These are phyloP conservation scores for Brachylomia viminalis DNA, from an alignment of 2,888 invertebrate species.

Conservation along the genomic window DNA sequence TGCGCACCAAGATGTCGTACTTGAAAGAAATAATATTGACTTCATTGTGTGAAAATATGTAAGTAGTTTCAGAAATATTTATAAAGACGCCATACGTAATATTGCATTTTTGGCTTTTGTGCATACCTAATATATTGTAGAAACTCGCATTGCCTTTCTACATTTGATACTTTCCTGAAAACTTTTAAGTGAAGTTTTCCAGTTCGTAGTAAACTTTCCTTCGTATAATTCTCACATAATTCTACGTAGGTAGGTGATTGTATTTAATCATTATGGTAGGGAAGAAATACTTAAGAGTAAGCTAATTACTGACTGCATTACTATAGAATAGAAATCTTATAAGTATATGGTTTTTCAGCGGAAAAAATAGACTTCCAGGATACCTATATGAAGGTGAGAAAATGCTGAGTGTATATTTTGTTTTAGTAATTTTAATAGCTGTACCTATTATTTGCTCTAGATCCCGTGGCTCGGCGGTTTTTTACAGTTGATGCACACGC, in stretches of 20 bases:
- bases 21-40: neutral
- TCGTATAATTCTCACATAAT: no score
- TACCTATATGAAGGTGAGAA: neutral
- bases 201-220: neutral
- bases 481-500: no score
- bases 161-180: conserved; percentile 2
- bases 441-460: no score
- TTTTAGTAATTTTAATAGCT: neutral
- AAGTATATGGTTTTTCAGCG: neutral
- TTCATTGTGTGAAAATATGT: neutral
- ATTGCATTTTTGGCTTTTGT: neutral
- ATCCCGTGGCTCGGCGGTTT: no score
- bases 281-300: neutral
- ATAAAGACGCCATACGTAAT: neutral
- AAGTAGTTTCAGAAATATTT: neutral
- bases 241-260: neutral
- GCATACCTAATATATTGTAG: neutral
- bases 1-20: conserved; percentile 4
- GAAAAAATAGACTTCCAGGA: neutral
- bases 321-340: neutral
- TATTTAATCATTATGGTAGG: neutral
- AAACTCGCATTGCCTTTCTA: neutral
- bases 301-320: neutral
- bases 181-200: neutral
- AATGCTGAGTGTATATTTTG: neutral